Base-by-base conservation (phyloP, 2,888 invertebrate species). In the Cyclophora albipunctata region DNA sequence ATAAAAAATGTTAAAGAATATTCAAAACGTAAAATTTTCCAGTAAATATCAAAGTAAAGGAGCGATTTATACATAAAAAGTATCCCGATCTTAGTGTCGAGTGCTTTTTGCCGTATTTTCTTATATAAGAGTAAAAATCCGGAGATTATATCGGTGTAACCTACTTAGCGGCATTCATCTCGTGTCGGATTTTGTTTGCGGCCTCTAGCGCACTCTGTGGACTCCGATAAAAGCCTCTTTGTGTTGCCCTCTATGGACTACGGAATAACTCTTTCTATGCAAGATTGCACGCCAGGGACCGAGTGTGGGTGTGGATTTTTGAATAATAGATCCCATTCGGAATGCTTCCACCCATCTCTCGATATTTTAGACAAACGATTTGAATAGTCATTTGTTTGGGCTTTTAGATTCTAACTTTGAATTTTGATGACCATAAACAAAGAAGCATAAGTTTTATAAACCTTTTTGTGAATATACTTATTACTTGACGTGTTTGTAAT, bases 211-310 rank as follows among this genome's bases (percentile, higher is more conserved):
- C 43, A 33, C 43, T 69, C 67, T 70, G 69, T 62, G 62, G 57
- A 54, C 59, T 51, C 63, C 74, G 78, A 76, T 84, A 83, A 84
- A 84, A 84, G 82, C 77, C 68, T 75, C 83, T 84, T 84, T 84
- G 84, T 84, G 83, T 67, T 59, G 55, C 58, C 60, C 58, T 69
- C 66, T 64, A 66, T 55, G 59, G 63, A 60, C 59, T 57, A 60
- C 58, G 66, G 61, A 70, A 71, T 77, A 75, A 75, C 77, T 79
- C 75, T 79, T 78, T 81, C 73, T 75, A 69, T 73, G 70, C 68
- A 69, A 76, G 74, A 75, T 75, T 78, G 73, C 74, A 69, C 64
- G 64, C 67, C 60, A 34, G 53, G 52, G 53, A 47, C 49, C 54
- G 4, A 20, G 34, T 34, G 43, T 33, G 34, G 20, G 45, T 46